Percentiles rank a stretch among this genome's conserved stretches.
Evolutionary conservation across 2,888 invertebrate species (phyloP).

Genomic region (Bembecia ichneumoniformis): DNA sequence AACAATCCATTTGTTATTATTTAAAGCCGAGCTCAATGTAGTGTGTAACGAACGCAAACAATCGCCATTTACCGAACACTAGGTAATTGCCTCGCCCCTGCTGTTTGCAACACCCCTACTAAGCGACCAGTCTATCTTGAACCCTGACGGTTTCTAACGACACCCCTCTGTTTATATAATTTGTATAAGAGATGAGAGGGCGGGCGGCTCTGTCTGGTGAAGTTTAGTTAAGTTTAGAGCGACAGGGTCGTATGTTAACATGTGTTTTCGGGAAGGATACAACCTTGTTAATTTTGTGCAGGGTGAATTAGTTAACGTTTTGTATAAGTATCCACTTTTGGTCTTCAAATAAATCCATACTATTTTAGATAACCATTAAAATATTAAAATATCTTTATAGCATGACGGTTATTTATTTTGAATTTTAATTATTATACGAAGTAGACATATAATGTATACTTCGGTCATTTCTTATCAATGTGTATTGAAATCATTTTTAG

Average conservation of each 20-base stretch:
- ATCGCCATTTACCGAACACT: slow-evolving; percentile 41
- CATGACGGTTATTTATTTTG: not conserved
- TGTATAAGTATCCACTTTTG: not conserved
- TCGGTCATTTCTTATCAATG: too few relatives aligned
- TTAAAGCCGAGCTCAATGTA: slow-evolving; percentile 35
- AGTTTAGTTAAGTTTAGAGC: slow-evolving; percentile 19
- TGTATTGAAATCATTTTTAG: too few relatives aligned
- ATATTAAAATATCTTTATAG: not conserved
- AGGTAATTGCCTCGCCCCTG: slow-evolving; percentile 52
- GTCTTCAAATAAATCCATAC: not conserved
- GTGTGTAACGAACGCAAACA: slow-evolving; percentile 43
- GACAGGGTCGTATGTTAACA: slow-evolving; percentile 38
- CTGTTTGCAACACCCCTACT: slow-evolving; percentile 34
- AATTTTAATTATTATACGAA: not conserved
- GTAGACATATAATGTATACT: too few relatives aligned
- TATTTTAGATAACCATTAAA: not conserved
- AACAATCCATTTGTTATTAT: slow-evolving; percentile 60
- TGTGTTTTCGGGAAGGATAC: slow-evolving; percentile 34
- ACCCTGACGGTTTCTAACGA: slow-evolving; percentile 21
- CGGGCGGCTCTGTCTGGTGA: slow-evolving; percentile 22
- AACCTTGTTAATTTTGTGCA: slow-evolving; percentile 24
- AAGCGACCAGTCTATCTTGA: slow-evolving; percentile 27
- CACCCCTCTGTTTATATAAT: slow-evolving; percentile 9
- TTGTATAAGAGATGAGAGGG: slow-evolving; percentile 8
- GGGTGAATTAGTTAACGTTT: slow-evolving; percentile 20